These are phyloP conservation scores for Cryptus viduatorius DNA, from an alignment of 2,888 invertebrate genomes.

Conservation along the genomic window DNA sequence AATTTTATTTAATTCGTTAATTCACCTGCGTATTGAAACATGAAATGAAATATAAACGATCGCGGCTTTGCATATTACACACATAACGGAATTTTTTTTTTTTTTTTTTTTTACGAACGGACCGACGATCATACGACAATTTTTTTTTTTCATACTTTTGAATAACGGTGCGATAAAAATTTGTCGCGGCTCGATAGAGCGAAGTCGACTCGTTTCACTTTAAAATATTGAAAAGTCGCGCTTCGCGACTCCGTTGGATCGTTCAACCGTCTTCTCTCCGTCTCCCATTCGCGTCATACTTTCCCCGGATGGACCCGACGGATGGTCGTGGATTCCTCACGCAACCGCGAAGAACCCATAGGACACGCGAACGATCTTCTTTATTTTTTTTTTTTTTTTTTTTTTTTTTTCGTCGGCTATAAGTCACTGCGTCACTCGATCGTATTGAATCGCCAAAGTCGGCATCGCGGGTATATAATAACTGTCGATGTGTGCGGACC, in stretches of 20 bases:
- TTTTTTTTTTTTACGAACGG: neutral
- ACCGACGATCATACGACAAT: neutral
- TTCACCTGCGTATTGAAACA: neutral
- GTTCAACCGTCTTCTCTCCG: slow-evolving; percentile 54
- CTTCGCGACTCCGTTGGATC: slow-evolving; percentile 25
- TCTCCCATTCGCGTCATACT: slow-evolving; percentile 58
- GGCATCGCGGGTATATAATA: slow-evolving; percentile 28
- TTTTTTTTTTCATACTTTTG: neutral
- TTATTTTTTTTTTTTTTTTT: neutral
- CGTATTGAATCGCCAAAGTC: slow-evolving; percentile 20
- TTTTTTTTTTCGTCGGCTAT: slow-evolving; percentile 73
- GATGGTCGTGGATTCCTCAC: slow-evolving; percentile 63
- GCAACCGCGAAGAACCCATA: slow-evolving; percentile 44
- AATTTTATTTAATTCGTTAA: neutral
- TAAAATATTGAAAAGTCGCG: slow-evolving; percentile 47
- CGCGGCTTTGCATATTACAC: neutral
- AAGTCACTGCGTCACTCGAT: slow-evolving; percentile 73
- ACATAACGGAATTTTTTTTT: neutral
- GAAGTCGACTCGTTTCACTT: slow-evolving; percentile 27
- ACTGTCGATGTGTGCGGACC: neutral
- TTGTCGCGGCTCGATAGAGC: neutral
- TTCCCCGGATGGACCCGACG: slow-evolving; percentile 57
- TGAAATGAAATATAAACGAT: neutral
- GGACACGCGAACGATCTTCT: slow-evolving; percentile 27
- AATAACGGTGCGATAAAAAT: neutral